Conservation (phyloP, 2,113 vertebrate species). For the Egretta garzetta region DNA sequence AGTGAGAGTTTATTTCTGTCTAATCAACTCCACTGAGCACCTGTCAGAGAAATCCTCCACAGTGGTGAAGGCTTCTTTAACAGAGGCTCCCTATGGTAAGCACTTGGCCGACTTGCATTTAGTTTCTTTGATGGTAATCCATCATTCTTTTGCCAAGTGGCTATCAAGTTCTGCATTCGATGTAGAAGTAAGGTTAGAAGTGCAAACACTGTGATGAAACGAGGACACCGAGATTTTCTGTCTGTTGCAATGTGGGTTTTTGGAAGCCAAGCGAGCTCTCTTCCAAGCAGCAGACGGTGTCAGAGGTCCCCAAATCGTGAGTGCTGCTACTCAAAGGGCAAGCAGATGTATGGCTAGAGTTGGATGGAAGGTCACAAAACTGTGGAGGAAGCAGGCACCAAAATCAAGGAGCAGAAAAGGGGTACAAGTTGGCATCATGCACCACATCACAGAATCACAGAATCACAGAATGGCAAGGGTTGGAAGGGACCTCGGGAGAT, state of each 20-base stretch:
- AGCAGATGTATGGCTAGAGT: not conserved
- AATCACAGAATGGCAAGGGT: not conserved
- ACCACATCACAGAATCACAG: fast-evolving
- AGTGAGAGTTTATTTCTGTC: not conserved
- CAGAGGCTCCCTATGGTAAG: not conserved
- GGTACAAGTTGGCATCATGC: not conserved
- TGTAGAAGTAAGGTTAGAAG: not conserved
- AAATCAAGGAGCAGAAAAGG: not conserved
- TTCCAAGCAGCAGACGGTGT: not conserved
- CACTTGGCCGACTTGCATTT: not conserved
- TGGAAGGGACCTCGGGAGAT: too few relatives aligned
- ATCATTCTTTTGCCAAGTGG: not conserved
- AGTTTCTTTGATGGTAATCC: not conserved
- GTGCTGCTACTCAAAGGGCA: not conserved
- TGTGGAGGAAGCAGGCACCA: not conserved
- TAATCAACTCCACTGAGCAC: not conserved
- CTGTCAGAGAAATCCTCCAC: not conserved
- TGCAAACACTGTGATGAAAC: not conserved
- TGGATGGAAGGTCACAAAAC: not conserved
- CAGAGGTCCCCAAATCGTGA: not conserved
- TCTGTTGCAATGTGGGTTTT: fast-evolving
- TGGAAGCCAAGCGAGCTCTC: not conserved
- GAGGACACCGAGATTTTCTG: not conserved
- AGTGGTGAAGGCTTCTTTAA: not conserved
- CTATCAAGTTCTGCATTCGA: fast-evolving